Base-by-base conservation (phyloP, 1,140 invertebrate genomes). In the Bombyx mori region DNA sequence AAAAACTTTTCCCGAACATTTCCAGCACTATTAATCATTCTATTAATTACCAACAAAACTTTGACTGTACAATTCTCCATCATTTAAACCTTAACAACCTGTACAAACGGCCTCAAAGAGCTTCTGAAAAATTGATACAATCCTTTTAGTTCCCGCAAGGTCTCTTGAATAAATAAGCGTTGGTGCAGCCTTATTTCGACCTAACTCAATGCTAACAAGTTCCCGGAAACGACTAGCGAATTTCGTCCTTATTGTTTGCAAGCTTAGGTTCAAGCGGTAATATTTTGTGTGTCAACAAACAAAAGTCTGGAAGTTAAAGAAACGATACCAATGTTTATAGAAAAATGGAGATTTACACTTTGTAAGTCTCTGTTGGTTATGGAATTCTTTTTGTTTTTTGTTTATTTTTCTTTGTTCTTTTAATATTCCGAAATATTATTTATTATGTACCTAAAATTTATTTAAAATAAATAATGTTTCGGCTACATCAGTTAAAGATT, bases 101-200 rank as follows among this genome's bases (percentile, higher is more conserved):
- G 12, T 54, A 54, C 53, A 54, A 54, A 54, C 26, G 53, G 44
- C 45, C 53, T 43, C 22, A 44, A 44, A 54, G 53, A 12, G 45
- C 43, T 54, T 46, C 47, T 68, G 61, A 71, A 65, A 66, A 64
- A 68, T 66, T 66, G 60, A 65, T 62, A 58, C 64, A 66, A 71
- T 72, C 62, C 65, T 67, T 72, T 69, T 63, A 62, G 53, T 63
- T 61, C 58, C 65, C 58, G 54, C 64, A 62, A 67, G 61, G 57
- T 61, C 63, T 63, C 57, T 55, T 66, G 70, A 68, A 72, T 69
- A 72, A 68, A 64, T 65, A 69, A 69, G 60, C 49, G 42, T 35
- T 59, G 63, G 58, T 54, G 47, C 52, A 52, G 53, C 56, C 59
- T 61, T 61, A 59, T 56, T 65, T 52, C 51, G 48, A 56, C 49